Evolutionary conservation across 2,797 vertebrate genomes (phyloP).

Genomic region (Molothrus aeneus): DNA sequence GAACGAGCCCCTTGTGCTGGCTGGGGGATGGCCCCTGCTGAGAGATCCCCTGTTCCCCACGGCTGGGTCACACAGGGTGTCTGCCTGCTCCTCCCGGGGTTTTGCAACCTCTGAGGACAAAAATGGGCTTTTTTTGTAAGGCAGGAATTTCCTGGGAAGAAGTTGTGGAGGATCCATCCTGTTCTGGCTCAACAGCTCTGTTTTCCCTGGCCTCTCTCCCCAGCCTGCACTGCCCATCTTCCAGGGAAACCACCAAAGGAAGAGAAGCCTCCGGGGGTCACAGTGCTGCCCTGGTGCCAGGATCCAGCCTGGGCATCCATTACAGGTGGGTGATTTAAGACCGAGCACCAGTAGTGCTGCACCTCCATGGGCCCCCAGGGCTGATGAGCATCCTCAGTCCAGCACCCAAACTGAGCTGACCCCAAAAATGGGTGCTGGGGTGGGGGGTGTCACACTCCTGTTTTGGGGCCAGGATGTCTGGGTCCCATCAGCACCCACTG

Average conservation of each 20-base stretch:
- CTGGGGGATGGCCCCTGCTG: rapidly evolving
- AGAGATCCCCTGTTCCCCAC: not conserved
- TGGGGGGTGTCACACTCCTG: rapidly evolving
- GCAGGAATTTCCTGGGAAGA: not conserved
- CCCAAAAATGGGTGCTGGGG: not conserved
- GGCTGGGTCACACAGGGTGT: rapidly evolving
- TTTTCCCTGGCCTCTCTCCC: not conserved
- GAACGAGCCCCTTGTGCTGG: rapidly evolving
- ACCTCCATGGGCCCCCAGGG: not conserved
- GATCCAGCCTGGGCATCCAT: not conserved
- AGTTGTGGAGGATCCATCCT: rapidly evolving
- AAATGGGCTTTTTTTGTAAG: not conserved
- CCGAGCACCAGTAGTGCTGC: not conserved
- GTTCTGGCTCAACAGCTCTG: not conserved
- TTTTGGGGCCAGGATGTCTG: not conserved
- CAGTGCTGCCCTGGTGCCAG: rapidly evolving
- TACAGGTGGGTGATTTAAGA: not conserved
- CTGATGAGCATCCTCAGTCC: not conserved
- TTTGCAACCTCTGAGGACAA: not conserved
- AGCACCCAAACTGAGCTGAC: not conserved
- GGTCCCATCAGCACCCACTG: not conserved
- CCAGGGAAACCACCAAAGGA: not conserved
- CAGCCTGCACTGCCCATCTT: rapidly evolving
- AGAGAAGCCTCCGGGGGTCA: not conserved
- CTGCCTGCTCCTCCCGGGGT: not conserved